Evolutionary conservation across 2,797 vertebrate species (phyloP), one percentile per base, ranked within the genome.

Genomic region (Tarsius wallacei): DNA sequence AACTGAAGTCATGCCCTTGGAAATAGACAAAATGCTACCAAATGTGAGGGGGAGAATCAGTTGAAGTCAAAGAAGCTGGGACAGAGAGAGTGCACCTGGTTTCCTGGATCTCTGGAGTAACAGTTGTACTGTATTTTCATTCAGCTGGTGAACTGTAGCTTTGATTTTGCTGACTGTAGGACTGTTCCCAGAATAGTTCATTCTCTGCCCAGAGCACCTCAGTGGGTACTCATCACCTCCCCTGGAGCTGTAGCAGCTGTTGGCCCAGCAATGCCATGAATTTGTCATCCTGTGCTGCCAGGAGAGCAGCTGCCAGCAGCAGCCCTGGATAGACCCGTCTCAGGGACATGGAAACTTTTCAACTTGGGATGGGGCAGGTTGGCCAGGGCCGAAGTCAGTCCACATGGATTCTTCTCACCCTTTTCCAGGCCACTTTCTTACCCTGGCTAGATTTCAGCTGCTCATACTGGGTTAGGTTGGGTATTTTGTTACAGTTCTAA

Each of bases 251-350:
- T 51, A 96, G 70, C 74, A 87, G 68, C 83, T 97, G 97, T 78
- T 96, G 49, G 63, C 87, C 42, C 73, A 90, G 96, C 96, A 96
- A 92, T 51, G 96, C 98, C 74, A 28, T 10, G 91, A 96, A 97
- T 97, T 82, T 47, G 71, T 93, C 66, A 92, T 94, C 95, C 36
- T 97, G 66, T 92, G 94, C 96, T 97, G 97, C 98, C 97, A 98
- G 97, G 97, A 97, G 76, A 98, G 96, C 98, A 98, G 98, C 97
- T 92, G 96, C 96, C 90, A 97, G 90, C 94, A 89, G 98, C 97
- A 98, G 93, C 98, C 97, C 42, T 0, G 86, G 97, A 81, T 87
- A 92, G 87, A 88, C 91, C 31, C 33, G 15, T 91, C 97, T 66
- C 63, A 80, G 97, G 96, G 95, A 92, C 24, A 24, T 97, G 98